Evolutionary conservation across 2,888 invertebrate species (phyloP), one percentile per base, ranked within the genome.

Genomic region (Drosophila conformis): DNA sequence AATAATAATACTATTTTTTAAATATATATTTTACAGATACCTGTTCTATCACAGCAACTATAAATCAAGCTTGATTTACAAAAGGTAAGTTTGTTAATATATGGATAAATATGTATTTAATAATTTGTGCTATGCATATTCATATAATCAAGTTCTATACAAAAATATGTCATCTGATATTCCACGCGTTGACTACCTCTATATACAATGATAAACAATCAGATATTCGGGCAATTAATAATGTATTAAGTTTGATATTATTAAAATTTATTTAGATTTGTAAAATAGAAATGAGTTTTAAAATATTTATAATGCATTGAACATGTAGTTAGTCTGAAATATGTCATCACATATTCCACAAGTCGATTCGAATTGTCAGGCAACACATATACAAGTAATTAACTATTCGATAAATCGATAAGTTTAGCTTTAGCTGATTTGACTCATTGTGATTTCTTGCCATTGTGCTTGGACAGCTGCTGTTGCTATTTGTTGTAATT

Each of bases 381-480:
- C 25, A 25, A 25, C 25, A 8, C n/a, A n/a, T n/a, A n/a, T n/a
- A n/a, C 15, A 46, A 4, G 46, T 46, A 42, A 42, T 42, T 42
- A 21, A 6, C 21, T 21, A 60, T 27, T 53, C 21, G 21, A 31
- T 29, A 21, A 25, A 42, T n/a, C 18, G 52, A 46, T 46, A 46
- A 25, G 25, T 8, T 25, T 4, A 4, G 15, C 52, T 49, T 53
- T 38, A 27, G 33, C 42, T 27, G 64, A 52, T 73, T 62, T 46
- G 29, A 4, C 29, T 25, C 57, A 78, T 65, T 69, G 56, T 46
- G 25, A 52, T 65, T 69, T 81, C 40, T 27, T 33, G 48, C 69
- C 79, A 78, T 56, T 75, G 70, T 82, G 71, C 80, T 46, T 35
- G 52, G 49, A 46, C 46, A 46, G 25, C 46, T 25, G 25, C 25